phyloP scores from a whole-genome alignment of 2,113 vertebrate genomes.

The Fulica atra region DNA sequence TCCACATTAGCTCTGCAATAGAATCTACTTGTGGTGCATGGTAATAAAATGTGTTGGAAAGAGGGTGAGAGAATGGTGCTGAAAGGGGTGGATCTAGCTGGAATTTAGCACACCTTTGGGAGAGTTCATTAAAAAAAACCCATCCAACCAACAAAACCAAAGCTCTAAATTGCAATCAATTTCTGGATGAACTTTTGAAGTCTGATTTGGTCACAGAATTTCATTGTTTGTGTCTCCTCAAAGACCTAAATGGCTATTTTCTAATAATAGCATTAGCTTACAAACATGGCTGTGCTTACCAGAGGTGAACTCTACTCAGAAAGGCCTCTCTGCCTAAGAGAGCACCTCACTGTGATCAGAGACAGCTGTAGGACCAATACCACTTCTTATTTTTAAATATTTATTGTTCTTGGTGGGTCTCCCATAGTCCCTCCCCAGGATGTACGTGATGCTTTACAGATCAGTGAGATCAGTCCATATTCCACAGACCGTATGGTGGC shows the following conservation, averaged over 20 bases:
- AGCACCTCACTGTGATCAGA: not conserved
- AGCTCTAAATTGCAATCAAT: not conserved
- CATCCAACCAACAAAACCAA: too few relatives aligned
- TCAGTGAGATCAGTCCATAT: not conserved
- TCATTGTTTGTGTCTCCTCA: not conserved
- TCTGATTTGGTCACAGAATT: not conserved
- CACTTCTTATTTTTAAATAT: not conserved
- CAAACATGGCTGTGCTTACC: not conserved
- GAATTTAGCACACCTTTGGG: not conserved
- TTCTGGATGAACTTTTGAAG: not conserved
- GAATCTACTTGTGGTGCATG: not conserved
- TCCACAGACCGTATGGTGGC: fast-evolving
- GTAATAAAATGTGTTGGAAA: not conserved
- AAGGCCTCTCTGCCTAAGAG: not conserved
- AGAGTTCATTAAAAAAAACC: not conserved
- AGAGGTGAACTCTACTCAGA: not conserved
- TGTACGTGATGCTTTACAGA: not conserved
- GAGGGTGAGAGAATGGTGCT: not conserved
- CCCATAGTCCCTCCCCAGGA: not conserved
- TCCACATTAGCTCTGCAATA: not conserved
- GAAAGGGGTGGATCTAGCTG: not conserved
- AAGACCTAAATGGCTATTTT: not conserved
- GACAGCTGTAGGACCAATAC: not conserved
- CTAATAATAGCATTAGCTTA: not conserved
- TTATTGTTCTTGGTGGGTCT: not conserved